Conservation (phyloP, 2,888 invertebrate species). For the Campaea margaritaria region DNA sequence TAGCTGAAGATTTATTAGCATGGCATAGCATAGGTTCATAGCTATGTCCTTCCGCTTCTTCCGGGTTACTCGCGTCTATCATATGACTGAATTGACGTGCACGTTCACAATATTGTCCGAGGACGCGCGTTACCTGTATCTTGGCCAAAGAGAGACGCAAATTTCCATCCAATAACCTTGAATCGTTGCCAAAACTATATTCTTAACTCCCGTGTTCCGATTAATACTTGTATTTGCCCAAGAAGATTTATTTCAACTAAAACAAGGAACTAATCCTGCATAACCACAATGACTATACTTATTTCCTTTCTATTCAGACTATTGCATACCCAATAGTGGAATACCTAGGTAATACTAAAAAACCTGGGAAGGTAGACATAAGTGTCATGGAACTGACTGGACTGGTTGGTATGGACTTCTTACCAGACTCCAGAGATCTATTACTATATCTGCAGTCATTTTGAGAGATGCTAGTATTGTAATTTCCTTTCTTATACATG, state of each 20-base stretch:
- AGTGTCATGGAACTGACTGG: too few species aligned
- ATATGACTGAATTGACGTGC: constrained; percentile 60
- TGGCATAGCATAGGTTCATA: background rate
- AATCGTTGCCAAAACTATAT: constrained; percentile 78
- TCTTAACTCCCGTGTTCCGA: constrained; percentile 61
- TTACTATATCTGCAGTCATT: too few species aligned
- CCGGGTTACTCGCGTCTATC: constrained; percentile 58
- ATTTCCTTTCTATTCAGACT: background rate
- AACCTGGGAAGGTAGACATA: too few species aligned
- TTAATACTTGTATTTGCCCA: constrained; percentile 56
- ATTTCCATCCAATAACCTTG: constrained; percentile 77
- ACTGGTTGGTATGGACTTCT: too few species aligned
- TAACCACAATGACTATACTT: background rate
- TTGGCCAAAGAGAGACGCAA: constrained; percentile 80
- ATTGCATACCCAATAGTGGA: too few species aligned
- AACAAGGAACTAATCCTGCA: background rate
- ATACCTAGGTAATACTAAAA: too few species aligned
- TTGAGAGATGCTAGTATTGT: too few species aligned
- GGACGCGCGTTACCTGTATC: constrained; percentile 53
- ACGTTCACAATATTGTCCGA: constrained; percentile 47
- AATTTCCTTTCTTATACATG: too few species aligned
- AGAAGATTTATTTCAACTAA: constrained; percentile 61
- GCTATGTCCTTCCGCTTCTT: background rate
- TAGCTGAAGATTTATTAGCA: constrained; percentile 12
- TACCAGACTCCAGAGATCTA: too few species aligned